Evolutionary conservation across 2,113 vertebrate genomes (phyloP).

Genomic region (Pardalotus punctatus): DNA sequence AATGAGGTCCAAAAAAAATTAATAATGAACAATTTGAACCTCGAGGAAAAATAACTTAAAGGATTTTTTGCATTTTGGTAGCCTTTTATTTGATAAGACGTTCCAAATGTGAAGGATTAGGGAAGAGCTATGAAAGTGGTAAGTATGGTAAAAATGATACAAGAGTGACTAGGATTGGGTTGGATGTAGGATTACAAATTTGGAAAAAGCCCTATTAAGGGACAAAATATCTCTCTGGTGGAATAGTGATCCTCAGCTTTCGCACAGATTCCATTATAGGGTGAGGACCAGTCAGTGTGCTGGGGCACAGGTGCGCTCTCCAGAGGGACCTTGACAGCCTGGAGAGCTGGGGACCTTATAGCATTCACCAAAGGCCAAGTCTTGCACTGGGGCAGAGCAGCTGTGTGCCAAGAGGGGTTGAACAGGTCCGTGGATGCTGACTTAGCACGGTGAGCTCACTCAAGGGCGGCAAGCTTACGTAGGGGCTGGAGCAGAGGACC

Average conservation of each 20-base stretch:
- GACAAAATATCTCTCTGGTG: neutral
- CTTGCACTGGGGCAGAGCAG: neutral
- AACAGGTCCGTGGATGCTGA: neutral
- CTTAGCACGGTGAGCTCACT: accelerated
- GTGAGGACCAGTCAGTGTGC: neutral
- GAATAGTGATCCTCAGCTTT: neutral
- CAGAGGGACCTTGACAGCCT: neutral
- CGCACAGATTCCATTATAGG: neutral
- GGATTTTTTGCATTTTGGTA: neutral
- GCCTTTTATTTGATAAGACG: neutral
- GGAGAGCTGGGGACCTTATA: accelerated
- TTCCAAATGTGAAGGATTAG: neutral
- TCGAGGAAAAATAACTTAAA: neutral
- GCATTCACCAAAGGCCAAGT: neutral
- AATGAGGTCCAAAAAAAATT: neutral
- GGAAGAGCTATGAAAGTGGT: neutral
- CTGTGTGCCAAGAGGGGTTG: accelerated
- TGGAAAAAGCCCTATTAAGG: accelerated
- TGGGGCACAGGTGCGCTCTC: accelerated
- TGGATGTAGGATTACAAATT: neutral
- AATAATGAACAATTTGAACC: neutral
- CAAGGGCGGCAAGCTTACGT: no score
- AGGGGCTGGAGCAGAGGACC: neutral
- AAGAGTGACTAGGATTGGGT: neutral
- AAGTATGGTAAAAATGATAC: neutral